phyloP scores from a whole-genome alignment of 2,797 vertebrate genomes.

The Lophotriccus pileatus region DNA sequence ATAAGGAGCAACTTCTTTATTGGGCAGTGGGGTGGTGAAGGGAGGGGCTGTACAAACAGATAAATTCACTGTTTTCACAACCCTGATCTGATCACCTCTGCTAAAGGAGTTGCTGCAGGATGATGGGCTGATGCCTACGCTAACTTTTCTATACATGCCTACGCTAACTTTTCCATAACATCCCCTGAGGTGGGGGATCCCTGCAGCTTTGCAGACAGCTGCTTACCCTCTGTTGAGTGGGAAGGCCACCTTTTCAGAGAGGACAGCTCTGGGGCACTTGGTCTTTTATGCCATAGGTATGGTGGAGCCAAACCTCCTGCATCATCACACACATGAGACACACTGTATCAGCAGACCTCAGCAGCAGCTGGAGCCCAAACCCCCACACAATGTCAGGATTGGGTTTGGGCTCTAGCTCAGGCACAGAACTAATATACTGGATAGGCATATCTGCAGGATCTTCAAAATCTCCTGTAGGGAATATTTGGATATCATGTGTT shows the following conservation, averaged over 20 bases:
- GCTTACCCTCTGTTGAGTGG: neutral
- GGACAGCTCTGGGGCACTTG: neutral
- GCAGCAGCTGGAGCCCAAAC: neutral
- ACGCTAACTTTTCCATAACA: rapidly evolving
- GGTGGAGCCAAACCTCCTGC: neutral
- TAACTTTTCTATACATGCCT: neutral
- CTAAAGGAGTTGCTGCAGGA: neutral
- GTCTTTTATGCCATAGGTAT: rapidly evolving
- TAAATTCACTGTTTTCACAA: neutral
- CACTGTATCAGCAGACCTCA: rapidly evolving
- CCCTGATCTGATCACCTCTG: neutral
- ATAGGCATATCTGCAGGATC: neutral
- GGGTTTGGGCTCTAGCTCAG: neutral
- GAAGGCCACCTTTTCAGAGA: neutral
- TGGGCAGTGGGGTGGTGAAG: neutral
- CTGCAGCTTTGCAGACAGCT: neutral
- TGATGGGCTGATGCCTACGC: neutral
- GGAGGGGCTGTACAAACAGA: neutral
- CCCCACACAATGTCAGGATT: rapidly evolving
- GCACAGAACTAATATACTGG: rapidly evolving
- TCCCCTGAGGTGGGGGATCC: neutral
- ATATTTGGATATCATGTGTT: neutral
- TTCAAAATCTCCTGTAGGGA: neutral
- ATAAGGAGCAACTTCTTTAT: neutral
- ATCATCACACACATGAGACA: rapidly evolving